Percentiles rank a stretch among this genome's conserved stretches.
These are phyloP conservation scores for Onychomys arenicola DNA, from an alignment of 2,797 vertebrate genomes.

Conservation along the genomic window DNA sequence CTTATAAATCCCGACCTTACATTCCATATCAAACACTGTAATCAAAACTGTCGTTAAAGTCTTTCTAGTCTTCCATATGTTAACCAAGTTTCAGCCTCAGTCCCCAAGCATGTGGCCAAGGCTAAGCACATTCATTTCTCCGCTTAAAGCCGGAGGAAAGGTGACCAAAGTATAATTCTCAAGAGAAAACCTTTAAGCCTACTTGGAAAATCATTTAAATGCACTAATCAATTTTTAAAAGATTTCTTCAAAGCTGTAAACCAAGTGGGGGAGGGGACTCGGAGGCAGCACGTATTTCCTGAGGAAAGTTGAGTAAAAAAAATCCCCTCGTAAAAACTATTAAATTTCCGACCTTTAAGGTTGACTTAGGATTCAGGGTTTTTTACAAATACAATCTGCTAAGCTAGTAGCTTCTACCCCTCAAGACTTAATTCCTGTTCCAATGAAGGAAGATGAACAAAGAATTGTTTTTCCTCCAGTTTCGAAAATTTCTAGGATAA, in stretches of 20 bases:
- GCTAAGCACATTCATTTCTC: neutral
- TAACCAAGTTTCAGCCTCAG: neutral
- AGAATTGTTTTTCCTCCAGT: neutral
- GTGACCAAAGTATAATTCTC: neutral
- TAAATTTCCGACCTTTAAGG: neutral
- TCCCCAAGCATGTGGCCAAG: constrained; percentile 51
- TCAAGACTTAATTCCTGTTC: neutral
- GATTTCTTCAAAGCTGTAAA: neutral
- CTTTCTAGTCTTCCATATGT: neutral
- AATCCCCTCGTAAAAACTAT: neutral
- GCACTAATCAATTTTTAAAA: neutral
- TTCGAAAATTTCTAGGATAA: neutral
- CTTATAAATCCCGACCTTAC: neutral
- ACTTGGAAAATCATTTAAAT: constrained; percentile 42
- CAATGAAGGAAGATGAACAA: neutral
- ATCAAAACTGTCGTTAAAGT: neutral
- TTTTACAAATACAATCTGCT: neutral
- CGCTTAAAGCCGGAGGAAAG: neutral
- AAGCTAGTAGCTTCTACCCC: neutral
- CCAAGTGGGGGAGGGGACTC: neutral
- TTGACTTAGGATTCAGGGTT: neutral
- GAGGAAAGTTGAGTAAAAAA: neutral
- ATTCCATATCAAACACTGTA: neutral
- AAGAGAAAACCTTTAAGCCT: neutral
- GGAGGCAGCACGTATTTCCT: neutral